These are phyloP conservation scores for Alloplasta piceator DNA, from an alignment of 2,888 invertebrate species.

Conservation along the genomic window DNA sequence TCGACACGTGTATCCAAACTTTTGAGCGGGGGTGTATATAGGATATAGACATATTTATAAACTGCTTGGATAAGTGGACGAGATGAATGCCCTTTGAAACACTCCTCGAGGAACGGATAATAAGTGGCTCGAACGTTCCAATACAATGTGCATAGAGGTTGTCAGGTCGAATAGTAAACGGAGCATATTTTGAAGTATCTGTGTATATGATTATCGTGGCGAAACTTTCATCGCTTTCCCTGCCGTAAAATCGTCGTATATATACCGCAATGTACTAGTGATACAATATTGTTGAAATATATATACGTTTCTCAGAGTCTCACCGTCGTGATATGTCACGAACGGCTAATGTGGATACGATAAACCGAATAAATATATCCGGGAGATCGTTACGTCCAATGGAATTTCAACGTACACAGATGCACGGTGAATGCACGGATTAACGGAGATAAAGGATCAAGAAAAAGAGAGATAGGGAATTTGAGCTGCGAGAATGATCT, in stretches of 20 bases:
- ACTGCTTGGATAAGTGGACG: constrained; percentile 6
- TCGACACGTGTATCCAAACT: too few relatives aligned
- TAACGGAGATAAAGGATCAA: not conserved
- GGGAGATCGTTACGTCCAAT: constrained; percentile 43
- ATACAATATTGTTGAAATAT: not conserved
- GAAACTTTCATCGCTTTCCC: constrained; percentile 73
- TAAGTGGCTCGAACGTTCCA: constrained; percentile 19
- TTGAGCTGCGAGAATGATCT: constrained; percentile 1
- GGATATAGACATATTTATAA: not conserved
- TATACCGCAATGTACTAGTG: constrained; percentile 8
- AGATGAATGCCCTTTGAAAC: constrained; percentile 59
- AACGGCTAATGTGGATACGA: constrained; percentile 67
- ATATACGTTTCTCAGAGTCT: constrained; percentile 18
- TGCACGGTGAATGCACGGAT: not conserved
- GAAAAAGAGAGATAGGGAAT: not conserved
- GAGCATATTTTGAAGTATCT: constrained; percentile 28
- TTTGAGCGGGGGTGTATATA: too few relatives aligned
- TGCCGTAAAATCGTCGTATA: constrained; percentile 23
- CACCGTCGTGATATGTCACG: constrained; percentile 79
- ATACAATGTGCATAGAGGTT: constrained; percentile 18
- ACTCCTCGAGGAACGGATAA: constrained; percentile 32
- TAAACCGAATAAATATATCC: constrained; percentile 36
- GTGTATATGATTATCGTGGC: constrained; percentile 68
- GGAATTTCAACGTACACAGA: constrained; percentile 29
- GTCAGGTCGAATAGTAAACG: constrained; percentile 22